phyloP scores from a whole-genome alignment of 2,888 invertebrate species.

The Aradus depressus region DNA sequence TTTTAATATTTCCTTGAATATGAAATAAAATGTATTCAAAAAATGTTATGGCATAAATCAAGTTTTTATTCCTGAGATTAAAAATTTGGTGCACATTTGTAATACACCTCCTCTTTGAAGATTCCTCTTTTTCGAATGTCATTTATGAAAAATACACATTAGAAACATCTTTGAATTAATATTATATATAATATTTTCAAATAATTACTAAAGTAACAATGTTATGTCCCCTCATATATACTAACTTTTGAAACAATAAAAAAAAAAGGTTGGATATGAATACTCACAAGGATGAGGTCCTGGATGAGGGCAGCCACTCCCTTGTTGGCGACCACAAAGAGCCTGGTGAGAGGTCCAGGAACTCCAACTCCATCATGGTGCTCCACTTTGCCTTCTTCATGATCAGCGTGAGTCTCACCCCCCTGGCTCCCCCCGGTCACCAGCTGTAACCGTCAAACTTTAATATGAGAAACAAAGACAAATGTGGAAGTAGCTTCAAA shows the following conservation, averaged over 20 bases:
- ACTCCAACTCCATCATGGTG: slow-evolving; percentile 63
- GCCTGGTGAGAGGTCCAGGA: slow-evolving; percentile 75
- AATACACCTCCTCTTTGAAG: no score
- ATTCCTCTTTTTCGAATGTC: no score
- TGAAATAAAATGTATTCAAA: no score
- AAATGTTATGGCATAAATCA: no score
- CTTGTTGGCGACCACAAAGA: slow-evolving; percentile 77
- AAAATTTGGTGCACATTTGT: no score
- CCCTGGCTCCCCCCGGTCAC: slow-evolving; percentile 72
- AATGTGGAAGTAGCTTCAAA: no score
- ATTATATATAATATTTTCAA: no score
- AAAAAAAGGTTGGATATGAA: background rate
- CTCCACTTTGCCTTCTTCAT: slow-evolving; percentile 38
- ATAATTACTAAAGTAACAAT: background rate
- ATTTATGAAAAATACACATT: no score
- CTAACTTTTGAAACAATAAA: background rate
- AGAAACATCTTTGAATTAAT: no score
- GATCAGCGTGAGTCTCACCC: slow-evolving; percentile 45
- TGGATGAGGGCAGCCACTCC: slow-evolving; percentile 78
- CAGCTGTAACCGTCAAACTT: slow-evolving; percentile 45
- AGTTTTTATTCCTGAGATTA: no score
- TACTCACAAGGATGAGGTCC: slow-evolving; percentile 73
- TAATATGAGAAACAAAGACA: no score
- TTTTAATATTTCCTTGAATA: no score
- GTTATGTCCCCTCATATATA: background rate